Evolutionary conservation across 2,888 invertebrate species (phyloP).

Genomic region (Dilophus febrilis): DNA sequence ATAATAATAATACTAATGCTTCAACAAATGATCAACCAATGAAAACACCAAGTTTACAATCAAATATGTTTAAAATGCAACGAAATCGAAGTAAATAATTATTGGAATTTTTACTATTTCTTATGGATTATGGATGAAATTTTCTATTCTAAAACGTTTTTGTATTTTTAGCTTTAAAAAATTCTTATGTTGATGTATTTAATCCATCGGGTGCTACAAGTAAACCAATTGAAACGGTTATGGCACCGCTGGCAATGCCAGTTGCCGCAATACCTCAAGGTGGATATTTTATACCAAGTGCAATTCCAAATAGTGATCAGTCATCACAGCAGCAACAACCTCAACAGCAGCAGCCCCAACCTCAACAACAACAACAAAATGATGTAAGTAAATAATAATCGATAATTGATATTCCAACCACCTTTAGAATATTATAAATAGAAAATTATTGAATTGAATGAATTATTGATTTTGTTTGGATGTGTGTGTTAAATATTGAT

Average conservation of each 20-base stretch:
- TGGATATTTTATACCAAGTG: conserved; percentile 26
- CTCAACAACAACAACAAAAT: neutral
- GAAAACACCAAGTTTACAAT: conserved; percentile 27
- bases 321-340: too few relatives aligned
- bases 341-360: conserved; percentile 1
- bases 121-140: neutral
- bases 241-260: conserved; percentile 28
- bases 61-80: conserved; percentile 67
- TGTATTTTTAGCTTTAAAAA: conserved; percentile 47
- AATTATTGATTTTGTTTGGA: too few relatives aligned
- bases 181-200: conserved; percentile 80
- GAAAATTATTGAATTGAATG: too few relatives aligned
- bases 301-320: neutral
- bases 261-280: conserved; percentile 24
- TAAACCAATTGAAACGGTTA: conserved; percentile 22
- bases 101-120: conserved; percentile 2
- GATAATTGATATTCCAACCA: neutral
- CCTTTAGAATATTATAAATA: neutral
- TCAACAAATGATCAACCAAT: neutral
- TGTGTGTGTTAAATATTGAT: too few relatives aligned
- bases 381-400: conserved; percentile 1
- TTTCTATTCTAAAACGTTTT: neutral
- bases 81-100: conserved; percentile 50
- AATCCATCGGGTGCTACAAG: conserved; percentile 44
- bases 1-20: neutral